Evolutionary conservation across 2,113 vertebrate genomes (phyloP).

Genomic region (Psophia crepitans): DNA sequence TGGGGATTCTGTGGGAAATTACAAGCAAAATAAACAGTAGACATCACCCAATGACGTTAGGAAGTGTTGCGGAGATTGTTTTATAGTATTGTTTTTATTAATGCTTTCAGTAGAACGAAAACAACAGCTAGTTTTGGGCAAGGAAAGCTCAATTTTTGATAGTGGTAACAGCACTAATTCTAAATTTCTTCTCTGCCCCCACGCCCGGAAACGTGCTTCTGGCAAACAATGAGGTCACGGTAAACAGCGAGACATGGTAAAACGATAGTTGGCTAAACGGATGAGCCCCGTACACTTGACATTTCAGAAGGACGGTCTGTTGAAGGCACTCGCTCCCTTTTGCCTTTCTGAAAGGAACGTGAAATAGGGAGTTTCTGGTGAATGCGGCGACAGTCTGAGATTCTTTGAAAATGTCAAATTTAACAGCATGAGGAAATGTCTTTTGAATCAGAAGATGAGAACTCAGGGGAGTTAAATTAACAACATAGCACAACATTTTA

Average conservation of each 20-base stretch:
- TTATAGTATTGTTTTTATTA: background rate
- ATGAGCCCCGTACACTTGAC: constrained; percentile 60
- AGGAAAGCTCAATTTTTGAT: background rate
- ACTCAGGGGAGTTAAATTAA: constrained; percentile 73
- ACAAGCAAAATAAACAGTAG: background rate
- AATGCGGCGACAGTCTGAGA: background rate
- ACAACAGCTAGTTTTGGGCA: background rate
- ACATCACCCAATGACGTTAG: too few species aligned
- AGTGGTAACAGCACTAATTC: background rate
- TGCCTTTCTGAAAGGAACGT: background rate
- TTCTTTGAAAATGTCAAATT: constrained; percentile 66
- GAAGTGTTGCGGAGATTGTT: background rate
- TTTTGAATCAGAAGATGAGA: constrained; percentile 67
- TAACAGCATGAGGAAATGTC: constrained; percentile 64
- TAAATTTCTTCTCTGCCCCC: too few species aligned
- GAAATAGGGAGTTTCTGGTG: background rate
- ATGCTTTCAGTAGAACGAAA: background rate
- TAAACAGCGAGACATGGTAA: background rate
- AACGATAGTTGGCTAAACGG: background rate
- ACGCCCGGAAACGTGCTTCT: background rate
- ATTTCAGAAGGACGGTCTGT: constrained; percentile 51
- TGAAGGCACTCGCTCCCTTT: background rate
- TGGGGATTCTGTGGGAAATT: background rate
- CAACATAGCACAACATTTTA: constrained; percentile 74
- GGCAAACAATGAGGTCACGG: background rate